These are phyloP conservation scores for Sebastes melanostomus DNA, from an alignment of 2,797 vertebrate genomes.

Conservation along the genomic window DNA sequence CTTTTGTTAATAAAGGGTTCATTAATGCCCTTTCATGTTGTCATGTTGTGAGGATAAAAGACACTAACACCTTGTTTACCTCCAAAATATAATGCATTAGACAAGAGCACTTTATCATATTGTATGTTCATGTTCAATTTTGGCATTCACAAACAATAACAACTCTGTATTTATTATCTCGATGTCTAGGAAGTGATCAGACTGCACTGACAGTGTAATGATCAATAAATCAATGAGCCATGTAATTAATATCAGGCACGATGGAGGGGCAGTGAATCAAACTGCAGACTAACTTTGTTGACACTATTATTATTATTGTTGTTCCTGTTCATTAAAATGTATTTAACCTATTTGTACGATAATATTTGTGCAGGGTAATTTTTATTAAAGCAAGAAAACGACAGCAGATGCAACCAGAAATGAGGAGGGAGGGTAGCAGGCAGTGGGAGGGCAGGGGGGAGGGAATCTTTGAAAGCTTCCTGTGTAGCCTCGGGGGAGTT, in stretches of 20 bases:
- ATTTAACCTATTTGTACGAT: background rate
- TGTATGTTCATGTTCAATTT: background rate
- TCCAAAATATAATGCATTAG: background rate
- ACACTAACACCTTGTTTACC: background rate
- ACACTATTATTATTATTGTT: background rate
- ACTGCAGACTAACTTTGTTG: background rate
- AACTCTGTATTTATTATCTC: background rate
- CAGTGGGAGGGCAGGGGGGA: background rate
- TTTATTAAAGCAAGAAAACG: background rate
- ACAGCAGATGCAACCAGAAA: background rate
- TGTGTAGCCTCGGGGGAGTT: slow-evolving; percentile 9
- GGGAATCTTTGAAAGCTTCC: slow-evolving; percentile 34
- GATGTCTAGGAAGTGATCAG: slow-evolving; percentile 3
- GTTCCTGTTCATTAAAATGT: background rate
- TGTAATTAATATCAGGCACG: slow-evolving; percentile 15
- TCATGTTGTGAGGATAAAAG: background rate
- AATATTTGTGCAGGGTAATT: background rate
- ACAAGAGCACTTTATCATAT: background rate
- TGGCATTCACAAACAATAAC: background rate
- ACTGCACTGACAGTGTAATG: background rate
- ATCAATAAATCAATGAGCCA: slow-evolving; percentile 41
- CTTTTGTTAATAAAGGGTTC: background rate
- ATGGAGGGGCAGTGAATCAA: background rate
- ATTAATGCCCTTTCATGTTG: background rate
- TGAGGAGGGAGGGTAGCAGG: background rate